phyloP scores from a whole-genome alignment of 2,113 vertebrate species.

The Leptobrachium ailaonicum region DNA sequence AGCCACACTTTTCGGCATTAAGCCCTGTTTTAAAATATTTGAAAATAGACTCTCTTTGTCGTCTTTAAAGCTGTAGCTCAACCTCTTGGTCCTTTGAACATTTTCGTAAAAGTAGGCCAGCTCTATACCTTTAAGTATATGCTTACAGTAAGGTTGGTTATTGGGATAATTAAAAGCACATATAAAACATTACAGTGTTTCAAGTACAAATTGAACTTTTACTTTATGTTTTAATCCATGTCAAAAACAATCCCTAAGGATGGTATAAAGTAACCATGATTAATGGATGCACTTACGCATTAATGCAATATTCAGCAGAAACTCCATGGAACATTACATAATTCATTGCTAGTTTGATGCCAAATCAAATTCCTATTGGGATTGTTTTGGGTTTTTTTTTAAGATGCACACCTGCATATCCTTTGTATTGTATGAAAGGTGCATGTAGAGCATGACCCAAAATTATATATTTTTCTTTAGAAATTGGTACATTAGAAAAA shows the following conservation, averaged over 20 bases:
- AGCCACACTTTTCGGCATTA: background rate
- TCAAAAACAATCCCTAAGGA: slow-evolving; percentile 1
- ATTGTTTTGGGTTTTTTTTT: background rate
- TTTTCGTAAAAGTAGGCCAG: background rate
- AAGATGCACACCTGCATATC: background rate
- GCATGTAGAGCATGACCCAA: too few relatives aligned
- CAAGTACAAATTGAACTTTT: background rate
- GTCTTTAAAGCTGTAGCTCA: background rate
- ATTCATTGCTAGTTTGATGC: slow-evolving; percentile 20
- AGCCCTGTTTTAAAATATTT: background rate
- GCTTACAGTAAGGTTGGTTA: background rate
- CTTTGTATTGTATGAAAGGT: background rate
- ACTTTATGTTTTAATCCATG: slow-evolving; percentile 21
- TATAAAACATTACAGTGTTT: background rate
- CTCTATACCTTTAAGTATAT: background rate
- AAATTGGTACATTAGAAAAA: too few relatives aligned
- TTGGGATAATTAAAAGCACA: background rate
- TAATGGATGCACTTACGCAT: slow-evolving; percentile 24
- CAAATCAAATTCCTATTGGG: slow-evolving; percentile 12
- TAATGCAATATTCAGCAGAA: slow-evolving; percentile 43
- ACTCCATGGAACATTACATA: slow-evolving; percentile 26
- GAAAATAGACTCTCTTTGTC: background rate
- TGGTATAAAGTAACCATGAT: slow-evolving; percentile 21
- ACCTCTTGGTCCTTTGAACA: background rate
- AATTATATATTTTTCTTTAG: too few relatives aligned